Evolutionary conservation across 2,113 vertebrate species (phyloP), one percentile per base, ranked within the genome.

Genomic region (Oenanthe melanoleuca): DNA sequence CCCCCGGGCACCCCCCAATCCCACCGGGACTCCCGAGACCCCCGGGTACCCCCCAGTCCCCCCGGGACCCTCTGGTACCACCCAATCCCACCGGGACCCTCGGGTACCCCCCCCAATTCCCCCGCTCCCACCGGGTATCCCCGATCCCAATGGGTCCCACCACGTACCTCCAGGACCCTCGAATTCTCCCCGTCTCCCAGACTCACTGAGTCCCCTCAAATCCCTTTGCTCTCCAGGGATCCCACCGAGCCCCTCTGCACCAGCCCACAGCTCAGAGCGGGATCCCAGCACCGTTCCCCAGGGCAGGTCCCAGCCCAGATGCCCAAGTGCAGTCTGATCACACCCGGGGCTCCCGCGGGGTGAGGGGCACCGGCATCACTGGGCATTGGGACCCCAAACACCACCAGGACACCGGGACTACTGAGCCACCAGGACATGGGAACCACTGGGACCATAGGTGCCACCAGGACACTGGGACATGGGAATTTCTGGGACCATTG

Each of bases 271-370:
- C 40, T 55, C 73, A 52, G 38, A 29, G 17, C 0, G 5, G 34
- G 38, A 49, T 44, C 29, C 44, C 84, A 52, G 64, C 78, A 18
- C 12, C 9, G 1, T 12, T 26, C 19, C 29, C 52, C 11, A 7
- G 26, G 26, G 34, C 33, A 67, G 37, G 20, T 80, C 14, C 14
- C 57, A 31, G 34, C 23, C 45, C 71, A 11, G 33, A 12, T 31
- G 24, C 15, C 57, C 33, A 31, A 1, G 9, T 42, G 33, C n/a
- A 11, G 16, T 14, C 23, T 1, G 3, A 6, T 12, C 18, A 5
- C 14, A 37, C 15, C 37, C 6, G 2, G 11, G 42, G 24, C 13
- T 24, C 42, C 57, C 0, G 11, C 0, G 4, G 42, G 13, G 13
- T 25, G 17, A 8, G 21, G 17, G 25, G 4, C 65, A 55, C 13